phyloP scores from a whole-genome alignment of 2,113 vertebrate species.

The Oryzias javanicus region DNA sequence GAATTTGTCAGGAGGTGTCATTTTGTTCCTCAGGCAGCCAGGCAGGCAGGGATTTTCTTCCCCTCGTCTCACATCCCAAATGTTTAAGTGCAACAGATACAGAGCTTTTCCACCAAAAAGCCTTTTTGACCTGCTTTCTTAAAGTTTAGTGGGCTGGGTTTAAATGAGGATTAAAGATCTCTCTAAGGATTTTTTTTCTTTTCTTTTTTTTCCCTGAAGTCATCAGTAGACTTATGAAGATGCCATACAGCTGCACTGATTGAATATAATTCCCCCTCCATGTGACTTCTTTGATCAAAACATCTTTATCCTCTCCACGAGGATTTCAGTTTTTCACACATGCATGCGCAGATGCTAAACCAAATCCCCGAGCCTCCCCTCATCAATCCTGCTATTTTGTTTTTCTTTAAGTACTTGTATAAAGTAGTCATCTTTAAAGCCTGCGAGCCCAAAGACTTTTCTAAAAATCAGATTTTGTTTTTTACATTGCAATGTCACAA shows the following conservation, averaged over 20 bases:
- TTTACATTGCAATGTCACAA: not conserved
- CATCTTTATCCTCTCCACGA: slow-evolving; percentile 19
- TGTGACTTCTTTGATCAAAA: slow-evolving; percentile 43
- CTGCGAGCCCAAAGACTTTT: slow-evolving; percentile 7
- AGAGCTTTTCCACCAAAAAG: slow-evolving; percentile 45
- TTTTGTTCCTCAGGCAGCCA: slow-evolving; percentile 35
- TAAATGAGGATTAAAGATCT: slow-evolving; percentile 51
- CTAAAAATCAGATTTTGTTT: not conserved
- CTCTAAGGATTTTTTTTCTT: slow-evolving; percentile 33
- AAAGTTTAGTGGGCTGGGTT: slow-evolving; percentile 45
- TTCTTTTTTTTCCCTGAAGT: slow-evolving; percentile 27
- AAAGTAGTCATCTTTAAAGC: slow-evolving; percentile 20
- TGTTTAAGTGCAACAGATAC: slow-evolving; percentile 45
- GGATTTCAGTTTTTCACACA: slow-evolving; percentile 35
- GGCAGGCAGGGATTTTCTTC: slow-evolving; percentile 35
- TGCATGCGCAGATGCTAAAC: slow-evolving; percentile 27
- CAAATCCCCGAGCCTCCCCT: slow-evolving; percentile 28
- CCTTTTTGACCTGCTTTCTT: slow-evolving; percentile 56
- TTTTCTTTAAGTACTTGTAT: slow-evolving; percentile 1
- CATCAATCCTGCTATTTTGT: slow-evolving; percentile 30
- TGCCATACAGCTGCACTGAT: slow-evolving; percentile 23
- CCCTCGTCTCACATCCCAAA: slow-evolving; percentile 45
- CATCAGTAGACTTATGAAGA: slow-evolving; percentile 26
- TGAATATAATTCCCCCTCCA: slow-evolving; percentile 27
- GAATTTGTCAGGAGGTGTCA: slow-evolving; percentile 42